These are phyloP conservation scores for Marisa cornuarietis DNA, from an alignment of 1,140 invertebrate genomes.

Conservation along the genomic window DNA sequence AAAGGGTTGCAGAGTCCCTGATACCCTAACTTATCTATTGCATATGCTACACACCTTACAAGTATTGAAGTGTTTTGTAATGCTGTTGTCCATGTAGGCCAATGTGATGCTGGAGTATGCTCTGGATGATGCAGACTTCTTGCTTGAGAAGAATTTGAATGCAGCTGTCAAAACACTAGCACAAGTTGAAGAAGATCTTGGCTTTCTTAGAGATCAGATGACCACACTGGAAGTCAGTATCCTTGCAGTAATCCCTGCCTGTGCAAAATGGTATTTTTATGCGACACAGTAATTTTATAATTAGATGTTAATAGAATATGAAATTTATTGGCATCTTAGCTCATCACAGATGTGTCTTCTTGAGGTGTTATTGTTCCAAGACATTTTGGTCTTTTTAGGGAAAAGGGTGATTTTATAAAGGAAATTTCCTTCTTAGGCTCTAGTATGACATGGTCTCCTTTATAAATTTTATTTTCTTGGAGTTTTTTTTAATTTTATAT, in stretches of 20 bases:
- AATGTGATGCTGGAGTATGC: slow-evolving; percentile 99
- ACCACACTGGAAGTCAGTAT: slow-evolving; percentile 97
- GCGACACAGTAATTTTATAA: background rate
- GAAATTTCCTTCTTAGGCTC: too few relatives aligned
- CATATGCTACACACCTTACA: too few relatives aligned
- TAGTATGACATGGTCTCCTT: too few relatives aligned
- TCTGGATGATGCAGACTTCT: slow-evolving; percentile 87
- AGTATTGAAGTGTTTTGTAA: too few relatives aligned
- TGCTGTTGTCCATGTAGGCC: slow-evolving; percentile 70
- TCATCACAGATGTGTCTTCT: background rate
- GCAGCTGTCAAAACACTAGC: slow-evolving; percentile 85
- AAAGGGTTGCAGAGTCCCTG: too few relatives aligned
- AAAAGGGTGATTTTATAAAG: background rate
- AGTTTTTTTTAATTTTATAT: too few relatives aligned
- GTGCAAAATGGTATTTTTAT: background rate
- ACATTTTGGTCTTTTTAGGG: background rate
- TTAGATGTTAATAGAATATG: background rate
- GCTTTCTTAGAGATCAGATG: slow-evolving; percentile 93
- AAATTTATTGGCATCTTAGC: background rate
- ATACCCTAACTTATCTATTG: too few relatives aligned
- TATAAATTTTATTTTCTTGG: too few relatives aligned
- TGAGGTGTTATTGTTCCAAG: background rate
- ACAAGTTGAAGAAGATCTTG: slow-evolving; percentile 90
- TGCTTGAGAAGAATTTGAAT: slow-evolving; percentile 88
- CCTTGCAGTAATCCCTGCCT: slow-evolving; percentile 41